Conservation (phyloP, 2,797 vertebrate species). For the Microctenopoma lineatum region DNA sequence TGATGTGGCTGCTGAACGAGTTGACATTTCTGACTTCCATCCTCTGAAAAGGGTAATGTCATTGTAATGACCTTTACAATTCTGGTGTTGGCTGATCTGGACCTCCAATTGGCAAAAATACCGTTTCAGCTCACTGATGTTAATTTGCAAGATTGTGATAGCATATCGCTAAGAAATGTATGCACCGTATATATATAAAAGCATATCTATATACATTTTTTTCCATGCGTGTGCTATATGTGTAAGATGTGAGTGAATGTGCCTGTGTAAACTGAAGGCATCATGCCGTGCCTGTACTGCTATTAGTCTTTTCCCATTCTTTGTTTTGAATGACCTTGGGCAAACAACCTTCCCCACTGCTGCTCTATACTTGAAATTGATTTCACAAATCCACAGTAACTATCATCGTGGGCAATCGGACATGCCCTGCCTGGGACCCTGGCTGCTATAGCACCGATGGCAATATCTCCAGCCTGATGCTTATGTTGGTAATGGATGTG, state of each 20-base stretch:
- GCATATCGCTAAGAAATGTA: background rate
- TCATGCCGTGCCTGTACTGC: constrained; percentile 31
- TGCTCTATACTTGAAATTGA: constrained; percentile 32
- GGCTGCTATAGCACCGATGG: constrained; percentile 57
- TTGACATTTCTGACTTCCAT: constrained; percentile 70
- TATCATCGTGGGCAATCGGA: constrained; percentile 25
- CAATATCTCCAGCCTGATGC: constrained; percentile 43
- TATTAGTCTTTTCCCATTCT: constrained; percentile 29
- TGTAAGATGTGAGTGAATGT: background rate
- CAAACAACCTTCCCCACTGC: constrained; percentile 47
- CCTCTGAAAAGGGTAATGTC: constrained; percentile 76
- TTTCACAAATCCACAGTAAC: constrained; percentile 43
- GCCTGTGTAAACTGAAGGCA: constrained; percentile 24
- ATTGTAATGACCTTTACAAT: constrained; percentile 83
- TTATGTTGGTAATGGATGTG: constrained; percentile 61
- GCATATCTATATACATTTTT: background rate
- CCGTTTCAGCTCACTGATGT: constrained; percentile 42
- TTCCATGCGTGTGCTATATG: background rate
- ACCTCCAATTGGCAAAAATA: constrained; percentile 49
- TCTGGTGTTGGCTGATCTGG: constrained; percentile 52
- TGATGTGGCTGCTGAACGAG: constrained; percentile 58
- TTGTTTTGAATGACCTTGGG: constrained; percentile 80
- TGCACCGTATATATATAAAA: too few relatives aligned
- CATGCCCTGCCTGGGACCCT: constrained; percentile 51
- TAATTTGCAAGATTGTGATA: constrained; percentile 45